Conservation (phyloP, 2,888 invertebrate genomes). For the Furcula furcula region DNA sequence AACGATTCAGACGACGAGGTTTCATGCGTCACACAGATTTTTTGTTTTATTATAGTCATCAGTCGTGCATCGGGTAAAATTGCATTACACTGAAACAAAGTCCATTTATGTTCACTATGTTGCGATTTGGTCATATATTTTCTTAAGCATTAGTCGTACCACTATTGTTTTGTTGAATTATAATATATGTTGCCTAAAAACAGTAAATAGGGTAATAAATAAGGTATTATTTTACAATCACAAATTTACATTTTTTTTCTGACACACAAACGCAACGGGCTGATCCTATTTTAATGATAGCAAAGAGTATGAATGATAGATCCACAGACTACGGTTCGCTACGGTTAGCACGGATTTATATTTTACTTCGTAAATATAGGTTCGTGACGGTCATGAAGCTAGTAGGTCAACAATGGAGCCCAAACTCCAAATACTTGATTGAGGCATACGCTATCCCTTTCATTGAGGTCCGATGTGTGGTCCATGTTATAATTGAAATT, state of each 20-base stretch:
- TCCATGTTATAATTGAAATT: too few relatives aligned
- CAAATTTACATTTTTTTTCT: constrained; percentile 16
- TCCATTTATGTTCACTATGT: not conserved
- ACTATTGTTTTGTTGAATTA: constrained; percentile 9
- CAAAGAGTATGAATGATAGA: too few relatives aligned
- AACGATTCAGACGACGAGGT: constrained; percentile 7
- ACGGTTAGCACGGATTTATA: too few relatives aligned
- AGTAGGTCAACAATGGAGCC: too few relatives aligned
- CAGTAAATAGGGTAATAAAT: not conserved
- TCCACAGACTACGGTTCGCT: too few relatives aligned
- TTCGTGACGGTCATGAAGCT: too few relatives aligned
- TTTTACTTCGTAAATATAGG: too few relatives aligned
- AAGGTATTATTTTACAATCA: constrained; percentile 1
- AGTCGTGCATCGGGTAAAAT: not conserved
- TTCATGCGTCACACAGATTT: constrained; percentile 26
- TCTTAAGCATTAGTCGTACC: constrained; percentile 9
- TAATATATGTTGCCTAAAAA: not conserved
- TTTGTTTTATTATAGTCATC: not conserved
- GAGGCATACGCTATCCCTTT: too few relatives aligned
- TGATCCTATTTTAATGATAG: too few relatives aligned
- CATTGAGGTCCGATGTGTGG: too few relatives aligned
- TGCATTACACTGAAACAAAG: not conserved
- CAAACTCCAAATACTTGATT: too few relatives aligned
- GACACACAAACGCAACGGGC: too few relatives aligned
- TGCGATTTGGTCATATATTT: constrained; percentile 6